phyloP scores from a whole-genome alignment of 2,888 invertebrate species.

The Globia sparganii region DNA sequence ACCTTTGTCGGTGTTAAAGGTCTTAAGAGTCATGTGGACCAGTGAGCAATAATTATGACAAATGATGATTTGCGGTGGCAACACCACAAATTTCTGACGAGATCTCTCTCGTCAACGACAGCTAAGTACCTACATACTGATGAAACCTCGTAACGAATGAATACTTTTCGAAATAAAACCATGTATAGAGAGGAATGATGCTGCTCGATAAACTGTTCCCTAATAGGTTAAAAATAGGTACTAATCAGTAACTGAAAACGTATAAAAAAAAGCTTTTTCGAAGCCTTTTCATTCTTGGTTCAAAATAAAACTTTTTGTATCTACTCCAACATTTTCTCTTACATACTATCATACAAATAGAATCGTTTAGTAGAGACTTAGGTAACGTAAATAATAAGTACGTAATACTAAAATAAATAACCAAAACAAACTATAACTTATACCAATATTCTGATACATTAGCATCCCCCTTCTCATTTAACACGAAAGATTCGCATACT shows the following conservation, averaged over 20 bases:
- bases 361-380: neutral
- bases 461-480: neutral
- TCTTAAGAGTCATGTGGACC: neutral
- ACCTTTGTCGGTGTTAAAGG: slow-evolving; percentile 3
- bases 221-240: neutral
- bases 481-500: slow-evolving; percentile 1
- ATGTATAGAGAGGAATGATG: neutral
- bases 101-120: too few species aligned
- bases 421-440: neutral
- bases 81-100: neutral
- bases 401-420: neutral
- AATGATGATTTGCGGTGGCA: slow-evolving; percentile 14
- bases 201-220: neutral
- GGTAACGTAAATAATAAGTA: too few species aligned
- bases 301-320: neutral
- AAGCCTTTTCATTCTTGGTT: neutral
- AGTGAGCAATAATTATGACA: neutral
- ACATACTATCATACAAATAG: neutral
- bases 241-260: neutral
- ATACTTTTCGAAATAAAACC: neutral
- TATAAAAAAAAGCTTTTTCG: neutral
- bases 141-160: neutral
- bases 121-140: too few species aligned
- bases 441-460: slow-evolving; percentile 8
- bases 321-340: too few species aligned